A percentile compares a stretch with the other conserved stretches of the same genome.
phyloP scores from a whole-genome alignment of 92 coral and sea anemone genomes.

The Heliopora coerulea region DNA sequence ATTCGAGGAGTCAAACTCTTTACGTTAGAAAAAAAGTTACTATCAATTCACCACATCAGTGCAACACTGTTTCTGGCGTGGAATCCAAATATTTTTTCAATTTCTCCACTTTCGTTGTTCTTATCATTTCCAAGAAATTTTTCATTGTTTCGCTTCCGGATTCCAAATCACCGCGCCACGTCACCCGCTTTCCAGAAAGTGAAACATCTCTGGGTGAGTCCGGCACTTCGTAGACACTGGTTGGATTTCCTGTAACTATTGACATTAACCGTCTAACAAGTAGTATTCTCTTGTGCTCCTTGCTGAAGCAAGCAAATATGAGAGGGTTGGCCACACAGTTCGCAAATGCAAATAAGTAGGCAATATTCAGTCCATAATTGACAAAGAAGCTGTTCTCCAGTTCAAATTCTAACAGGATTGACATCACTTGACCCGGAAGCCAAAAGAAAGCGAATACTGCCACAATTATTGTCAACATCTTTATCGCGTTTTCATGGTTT shows the following conservation, averaged over 20 bases:
- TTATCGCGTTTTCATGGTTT: slow-evolving; percentile 24
- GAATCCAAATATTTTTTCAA: slow-evolving; percentile 15
- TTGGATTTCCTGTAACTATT: neutral
- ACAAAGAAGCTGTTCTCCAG: slow-evolving; percentile 9
- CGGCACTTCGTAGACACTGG: neutral
- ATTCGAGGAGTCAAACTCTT: no score
- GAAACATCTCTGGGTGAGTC: neutral
- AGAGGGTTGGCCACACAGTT: slow-evolving; percentile 38
- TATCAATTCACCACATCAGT: neutral
- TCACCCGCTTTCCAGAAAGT: neutral
- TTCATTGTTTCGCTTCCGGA: slow-evolving; percentile 8
- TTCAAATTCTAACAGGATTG: slow-evolving; percentile 22
- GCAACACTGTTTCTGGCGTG: slow-evolving; percentile 30
- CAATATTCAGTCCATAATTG: slow-evolving; percentile 23
- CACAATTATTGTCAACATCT: slow-evolving; percentile 28
- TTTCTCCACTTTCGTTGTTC: slow-evolving; percentile 24
- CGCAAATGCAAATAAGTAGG: slow-evolving; percentile 16
- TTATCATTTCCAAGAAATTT: slow-evolving; percentile 17
- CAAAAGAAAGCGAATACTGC: slow-evolving; percentile 35
- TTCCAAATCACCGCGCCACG: neutral
- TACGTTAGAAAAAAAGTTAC: no score
- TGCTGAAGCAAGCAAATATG: slow-evolving; percentile 32
- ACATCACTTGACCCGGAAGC: slow-evolving; percentile 40
- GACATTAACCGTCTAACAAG: neutral
- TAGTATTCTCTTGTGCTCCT: neutral